A percentile compares a stretch with the other conserved stretches of the same genome.
Conservation (phyloP, 2,888 invertebrate species). For the Apotomis betuletana region DNA sequence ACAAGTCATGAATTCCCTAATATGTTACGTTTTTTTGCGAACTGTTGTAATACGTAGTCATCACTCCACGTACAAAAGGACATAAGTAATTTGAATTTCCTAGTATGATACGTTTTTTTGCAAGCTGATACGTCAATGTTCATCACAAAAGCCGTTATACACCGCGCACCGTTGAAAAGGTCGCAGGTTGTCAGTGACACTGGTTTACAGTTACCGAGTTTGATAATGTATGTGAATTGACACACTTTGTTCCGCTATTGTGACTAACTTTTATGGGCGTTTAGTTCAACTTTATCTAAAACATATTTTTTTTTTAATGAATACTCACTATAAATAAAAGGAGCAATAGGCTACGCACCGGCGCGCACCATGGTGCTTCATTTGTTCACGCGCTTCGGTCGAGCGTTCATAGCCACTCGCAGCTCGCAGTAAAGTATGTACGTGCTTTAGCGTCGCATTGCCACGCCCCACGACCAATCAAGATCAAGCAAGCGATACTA, state of each 20-base stretch:
- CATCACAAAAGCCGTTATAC: constrained; percentile 46
- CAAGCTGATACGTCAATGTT: constrained; percentile 1
- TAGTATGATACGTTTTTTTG: neutral
- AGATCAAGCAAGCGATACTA: constrained; percentile 37
- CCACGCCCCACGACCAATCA: no score
- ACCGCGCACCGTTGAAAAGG: constrained; percentile 47
- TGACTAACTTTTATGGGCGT: neutral
- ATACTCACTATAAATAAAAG: neutral
- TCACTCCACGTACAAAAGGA: neutral
- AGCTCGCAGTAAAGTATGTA: no score
- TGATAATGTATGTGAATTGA: constrained; percentile 51
- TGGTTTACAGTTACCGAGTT: constrained; percentile 55
- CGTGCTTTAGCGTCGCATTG: no score
- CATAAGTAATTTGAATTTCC: neutral
- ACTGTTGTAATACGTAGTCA: no score
- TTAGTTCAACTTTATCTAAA: neutral
- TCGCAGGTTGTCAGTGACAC: constrained; percentile 58
- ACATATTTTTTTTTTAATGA: neutral
- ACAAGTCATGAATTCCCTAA: neutral
- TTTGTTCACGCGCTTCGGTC: no score
- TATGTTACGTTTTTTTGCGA: neutral
- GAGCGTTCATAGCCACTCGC: no score
- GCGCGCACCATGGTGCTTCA: no score
- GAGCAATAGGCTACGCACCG: no score
- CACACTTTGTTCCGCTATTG: constrained; percentile 41